Base-by-base conservation (phyloP, 2,113 vertebrate genomes). In the Hydropotes inermis region DNA sequence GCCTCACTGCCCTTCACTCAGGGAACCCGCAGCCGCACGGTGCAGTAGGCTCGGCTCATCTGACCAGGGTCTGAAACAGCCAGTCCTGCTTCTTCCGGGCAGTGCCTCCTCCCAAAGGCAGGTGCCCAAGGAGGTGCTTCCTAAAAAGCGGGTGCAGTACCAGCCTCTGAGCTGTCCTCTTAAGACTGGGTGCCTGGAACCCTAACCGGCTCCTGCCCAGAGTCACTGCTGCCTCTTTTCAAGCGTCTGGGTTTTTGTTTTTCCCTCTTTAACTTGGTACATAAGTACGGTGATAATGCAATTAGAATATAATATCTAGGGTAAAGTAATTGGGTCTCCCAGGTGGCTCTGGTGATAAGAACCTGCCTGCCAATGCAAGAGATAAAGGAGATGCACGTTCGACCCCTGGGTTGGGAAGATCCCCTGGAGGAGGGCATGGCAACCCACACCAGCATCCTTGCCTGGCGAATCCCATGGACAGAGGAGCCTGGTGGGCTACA, bases 1-100 rank as follows among this genome's bases (percentile, higher is more conserved):
- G 3, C 23, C 16, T 7, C 27, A 1, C 87, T 14, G 28, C 47
- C 23, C n/a, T 14, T 43, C 5, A 13, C n/a, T 23, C 36, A 0
- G 43, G 10, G 54, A 93, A 98, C 98, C 97, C 98, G 98, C 61
- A 64, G 98, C 98, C 98, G 57, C 97, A 54, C 1, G n/a, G 96
- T 97, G 96, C 98, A 25, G 7, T 2, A 7, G 76, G 8, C 50
- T 54, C 95, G 64, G 70, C 81, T 5, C 21, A 1, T 55, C 94
- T 87, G 89, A 54, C 87, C 43, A 12, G 87, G 96, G 16, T 36
- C 97, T 93, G 93, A 95, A 95, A 82, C 43, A 81, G 47, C 30
- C 91, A 84, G 88, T 64, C 23, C 79, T 93, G 95, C 95, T 81
- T 98, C 36, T 74, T 98, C 93, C 96, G 60, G 93, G 2, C 27